These are phyloP conservation scores for Porphyrio hochstetteri DNA, from an alignment of 2,113 vertebrate species.

Conservation along the genomic window DNA sequence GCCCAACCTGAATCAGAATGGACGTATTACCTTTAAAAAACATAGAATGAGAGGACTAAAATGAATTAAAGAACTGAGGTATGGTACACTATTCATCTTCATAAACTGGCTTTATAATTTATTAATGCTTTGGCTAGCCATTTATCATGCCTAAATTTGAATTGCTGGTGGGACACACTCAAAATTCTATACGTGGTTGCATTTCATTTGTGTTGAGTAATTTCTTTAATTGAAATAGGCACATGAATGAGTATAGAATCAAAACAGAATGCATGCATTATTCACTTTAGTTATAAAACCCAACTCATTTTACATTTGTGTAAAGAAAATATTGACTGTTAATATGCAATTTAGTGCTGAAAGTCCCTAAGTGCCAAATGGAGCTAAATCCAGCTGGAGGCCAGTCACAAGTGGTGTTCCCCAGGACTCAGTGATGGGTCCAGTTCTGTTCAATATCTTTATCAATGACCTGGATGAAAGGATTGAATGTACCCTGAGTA, in stretches of 20 bases:
- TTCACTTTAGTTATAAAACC: background rate
- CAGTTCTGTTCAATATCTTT: too few species aligned
- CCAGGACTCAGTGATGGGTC: too few species aligned
- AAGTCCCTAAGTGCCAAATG: background rate
- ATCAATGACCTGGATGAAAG: too few species aligned
- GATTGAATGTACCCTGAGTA: too few species aligned
- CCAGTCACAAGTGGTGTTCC: too few species aligned
- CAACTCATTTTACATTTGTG: background rate
- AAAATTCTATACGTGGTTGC: background rate
- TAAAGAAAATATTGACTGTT: background rate
- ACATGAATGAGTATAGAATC: background rate
- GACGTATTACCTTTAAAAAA: background rate
- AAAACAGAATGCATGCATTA: background rate
- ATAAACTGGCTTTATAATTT: background rate
- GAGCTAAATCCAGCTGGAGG: too few species aligned
- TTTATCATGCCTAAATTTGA: background rate
- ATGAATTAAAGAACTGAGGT: background rate
- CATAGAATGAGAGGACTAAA: background rate
- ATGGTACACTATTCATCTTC: background rate
- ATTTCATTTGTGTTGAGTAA: background rate
- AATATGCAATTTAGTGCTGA: background rate
- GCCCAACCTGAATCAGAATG: background rate
- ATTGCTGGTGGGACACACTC: background rate
- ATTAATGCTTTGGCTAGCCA: background rate
- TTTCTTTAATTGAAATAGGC: background rate